Evolutionary conservation across 1,140 invertebrate species (phyloP).

Genomic region (Carposina sasakii): DNA sequence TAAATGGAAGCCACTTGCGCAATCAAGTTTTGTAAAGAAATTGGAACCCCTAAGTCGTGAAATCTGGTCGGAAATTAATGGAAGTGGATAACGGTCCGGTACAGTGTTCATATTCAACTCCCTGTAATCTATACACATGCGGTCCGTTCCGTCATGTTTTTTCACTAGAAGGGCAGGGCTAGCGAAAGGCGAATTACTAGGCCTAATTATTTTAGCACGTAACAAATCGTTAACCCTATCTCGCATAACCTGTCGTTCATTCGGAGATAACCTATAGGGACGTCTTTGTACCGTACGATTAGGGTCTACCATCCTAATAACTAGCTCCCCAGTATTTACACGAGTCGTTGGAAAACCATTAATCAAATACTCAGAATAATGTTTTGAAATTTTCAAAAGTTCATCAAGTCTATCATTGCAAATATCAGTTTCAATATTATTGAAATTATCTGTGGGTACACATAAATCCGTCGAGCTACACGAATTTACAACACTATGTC

Average conservation of each 20-base stretch:
- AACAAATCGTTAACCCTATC: slow-evolving; percentile 17
- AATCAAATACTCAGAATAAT: too few relatives aligned
- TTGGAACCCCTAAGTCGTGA: neutral
- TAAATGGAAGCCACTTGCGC: neutral
- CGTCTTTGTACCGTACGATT: slow-evolving; percentile 3
- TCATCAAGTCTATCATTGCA: too few relatives aligned
- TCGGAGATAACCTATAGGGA: neutral
- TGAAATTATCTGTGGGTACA: too few relatives aligned
- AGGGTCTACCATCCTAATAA: too few relatives aligned
- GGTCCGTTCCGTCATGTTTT: slow-evolving; percentile 17
- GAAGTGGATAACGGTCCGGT: neutral
- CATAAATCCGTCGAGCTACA: too few relatives aligned
- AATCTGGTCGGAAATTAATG: neutral
- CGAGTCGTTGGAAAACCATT: too few relatives aligned
- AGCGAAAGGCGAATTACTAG: slow-evolving; percentile 28
- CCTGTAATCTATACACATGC: neutral
- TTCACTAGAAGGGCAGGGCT: slow-evolving; percentile 26
- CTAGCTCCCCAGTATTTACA: too few relatives aligned
- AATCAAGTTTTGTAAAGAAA: slow-evolving; percentile 7
- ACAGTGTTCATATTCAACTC: neutral
- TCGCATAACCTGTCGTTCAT: slow-evolving; percentile 1
- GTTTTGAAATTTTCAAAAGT: too few relatives aligned
- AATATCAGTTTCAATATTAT: too few relatives aligned
- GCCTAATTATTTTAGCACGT: slow-evolving; percentile 16
- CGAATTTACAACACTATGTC: too few relatives aligned